Evolutionary conservation across 2,888 invertebrate genomes (phyloP).

Genomic region (Cacoxenus indagator): DNA sequence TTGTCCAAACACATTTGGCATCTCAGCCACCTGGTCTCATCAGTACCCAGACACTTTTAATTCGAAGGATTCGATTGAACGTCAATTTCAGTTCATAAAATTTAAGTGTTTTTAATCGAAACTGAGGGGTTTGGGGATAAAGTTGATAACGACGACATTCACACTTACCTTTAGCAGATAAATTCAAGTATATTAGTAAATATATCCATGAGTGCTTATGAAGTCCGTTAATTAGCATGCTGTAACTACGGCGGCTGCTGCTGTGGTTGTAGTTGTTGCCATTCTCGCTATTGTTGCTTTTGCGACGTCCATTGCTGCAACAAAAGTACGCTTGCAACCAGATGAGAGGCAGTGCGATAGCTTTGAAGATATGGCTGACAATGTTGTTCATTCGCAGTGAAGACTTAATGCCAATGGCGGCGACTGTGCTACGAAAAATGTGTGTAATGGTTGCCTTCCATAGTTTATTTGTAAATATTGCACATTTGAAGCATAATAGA

Average conservation of each 20-base stretch:
- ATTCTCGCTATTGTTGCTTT: slow-evolving; percentile 32
- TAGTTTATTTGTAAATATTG: slow-evolving; percentile 24
- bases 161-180: slow-evolving; percentile 71
- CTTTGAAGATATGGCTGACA: slow-evolving; percentile 32
- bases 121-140: too few species aligned
- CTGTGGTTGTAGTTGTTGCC: slow-evolving; percentile 33
- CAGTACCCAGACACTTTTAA: too few species aligned
- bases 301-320: slow-evolving; percentile 26
- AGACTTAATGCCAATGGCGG: slow-evolving; percentile 23
- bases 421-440: slow-evolving; percentile 22
- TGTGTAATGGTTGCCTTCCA: slow-evolving; percentile 31
- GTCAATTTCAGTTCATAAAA: too few species aligned
- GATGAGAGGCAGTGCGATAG: slow-evolving; percentile 35
- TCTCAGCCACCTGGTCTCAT: too few species aligned
- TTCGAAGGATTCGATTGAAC: too few species aligned
- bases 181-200: slow-evolving; percentile 71
- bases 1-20: too few species aligned
- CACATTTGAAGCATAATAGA: not conserved
- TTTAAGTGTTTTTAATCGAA: too few species aligned
- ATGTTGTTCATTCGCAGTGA: slow-evolving; percentile 35
- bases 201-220: slow-evolving; percentile 71
- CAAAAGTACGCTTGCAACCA: slow-evolving; percentile 22
- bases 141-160: not conserved
- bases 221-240: slow-evolving; percentile 64
- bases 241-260: slow-evolving; percentile 44